Conservation (phyloP, 2,888 invertebrate genomes). For the Lepidonotus clava region DNA sequence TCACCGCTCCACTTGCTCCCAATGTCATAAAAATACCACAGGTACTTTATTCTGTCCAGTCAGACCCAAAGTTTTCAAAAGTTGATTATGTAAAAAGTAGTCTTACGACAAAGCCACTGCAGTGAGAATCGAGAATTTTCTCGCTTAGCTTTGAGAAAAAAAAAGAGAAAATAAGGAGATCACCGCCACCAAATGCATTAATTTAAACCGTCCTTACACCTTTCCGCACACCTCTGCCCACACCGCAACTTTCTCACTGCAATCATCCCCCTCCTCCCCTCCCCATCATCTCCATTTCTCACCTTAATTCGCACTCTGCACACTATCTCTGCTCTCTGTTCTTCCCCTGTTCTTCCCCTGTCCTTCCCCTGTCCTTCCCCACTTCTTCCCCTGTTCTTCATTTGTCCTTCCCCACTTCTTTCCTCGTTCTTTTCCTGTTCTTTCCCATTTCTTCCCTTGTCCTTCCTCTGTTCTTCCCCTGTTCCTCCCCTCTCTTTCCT, state of each 20-base stretch:
- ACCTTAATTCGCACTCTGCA: background rate
- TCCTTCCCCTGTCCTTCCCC: background rate
- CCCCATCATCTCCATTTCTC: background rate
- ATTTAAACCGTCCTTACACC: background rate
- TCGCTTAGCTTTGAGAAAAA: too few species aligned
- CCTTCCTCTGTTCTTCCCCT: background rate
- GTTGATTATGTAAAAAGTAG: too few species aligned
- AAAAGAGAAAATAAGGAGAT: too few species aligned
- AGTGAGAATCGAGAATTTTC: too few species aligned
- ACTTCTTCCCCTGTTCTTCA: conserved; percentile 41
- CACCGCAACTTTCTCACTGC: background rate
- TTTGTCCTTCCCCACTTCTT: background rate
- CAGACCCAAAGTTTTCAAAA: too few species aligned
- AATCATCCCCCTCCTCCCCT: background rate
- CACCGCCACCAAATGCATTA: background rate
- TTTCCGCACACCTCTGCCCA: background rate
- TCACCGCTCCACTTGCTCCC: background rate
- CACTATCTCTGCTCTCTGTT: background rate
- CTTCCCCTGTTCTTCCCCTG: background rate
- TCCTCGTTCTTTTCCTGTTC: background rate
- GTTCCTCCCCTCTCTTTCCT: conserved; percentile 22
- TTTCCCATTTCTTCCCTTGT: background rate
- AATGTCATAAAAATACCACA: background rate
- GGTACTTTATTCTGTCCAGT: too few species aligned
- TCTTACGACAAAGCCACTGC: too few species aligned